Evolutionary conservation across 2,797 vertebrate species (phyloP).

Genomic region (Halcyon smyrnensis): DNA sequence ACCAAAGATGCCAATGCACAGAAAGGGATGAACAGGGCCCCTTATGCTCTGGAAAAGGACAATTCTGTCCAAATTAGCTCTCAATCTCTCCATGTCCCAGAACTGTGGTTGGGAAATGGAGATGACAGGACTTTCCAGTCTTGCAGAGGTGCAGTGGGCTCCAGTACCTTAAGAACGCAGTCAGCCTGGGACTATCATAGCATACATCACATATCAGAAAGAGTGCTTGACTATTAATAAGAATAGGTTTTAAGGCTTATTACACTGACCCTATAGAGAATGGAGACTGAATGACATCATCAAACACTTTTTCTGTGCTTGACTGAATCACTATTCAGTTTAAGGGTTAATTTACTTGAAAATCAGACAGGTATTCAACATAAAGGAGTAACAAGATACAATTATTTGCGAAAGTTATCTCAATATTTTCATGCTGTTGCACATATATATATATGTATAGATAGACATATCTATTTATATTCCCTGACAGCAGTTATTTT

Average conservation of each 20-base stretch:
- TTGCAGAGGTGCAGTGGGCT: accelerated
- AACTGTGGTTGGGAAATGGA: neutral
- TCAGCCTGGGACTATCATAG: neutral
- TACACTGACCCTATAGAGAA: neutral
- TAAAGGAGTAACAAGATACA: neutral
- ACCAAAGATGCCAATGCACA: neutral
- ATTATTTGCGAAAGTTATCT: neutral
- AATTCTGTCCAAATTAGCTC: neutral
- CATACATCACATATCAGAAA: neutral
- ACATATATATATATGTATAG: neutral
- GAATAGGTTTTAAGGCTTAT: neutral
- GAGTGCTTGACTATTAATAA: neutral
- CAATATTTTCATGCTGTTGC: neutral
- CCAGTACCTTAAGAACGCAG: neutral
- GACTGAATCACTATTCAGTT: neutral
- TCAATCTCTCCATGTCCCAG: neutral
- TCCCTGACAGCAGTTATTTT: neutral
- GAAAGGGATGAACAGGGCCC: accelerated
- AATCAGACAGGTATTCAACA: neutral
- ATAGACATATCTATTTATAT: neutral
- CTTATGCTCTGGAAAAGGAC: neutral
- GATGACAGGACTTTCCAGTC: neutral
- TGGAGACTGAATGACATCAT: neutral
- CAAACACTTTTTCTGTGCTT: neutral
- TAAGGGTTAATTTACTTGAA: neutral